These are phyloP conservation scores for Ooceraea biroi DNA, from an alignment of 1,140 invertebrate genomes.

Conservation along the genomic window DNA sequence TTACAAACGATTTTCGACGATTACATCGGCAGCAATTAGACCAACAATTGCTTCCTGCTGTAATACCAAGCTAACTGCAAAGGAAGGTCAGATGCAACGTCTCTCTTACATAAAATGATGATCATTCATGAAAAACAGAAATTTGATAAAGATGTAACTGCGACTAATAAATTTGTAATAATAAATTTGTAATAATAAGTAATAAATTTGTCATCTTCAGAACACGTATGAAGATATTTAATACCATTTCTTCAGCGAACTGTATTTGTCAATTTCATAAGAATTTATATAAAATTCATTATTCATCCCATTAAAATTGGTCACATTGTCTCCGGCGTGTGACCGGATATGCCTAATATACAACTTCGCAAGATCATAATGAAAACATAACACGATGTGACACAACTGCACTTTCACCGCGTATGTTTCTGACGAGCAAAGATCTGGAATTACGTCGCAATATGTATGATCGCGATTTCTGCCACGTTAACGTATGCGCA, in stretches of 20 bases:
- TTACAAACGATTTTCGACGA: conserved; percentile 56
- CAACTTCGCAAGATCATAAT: not conserved
- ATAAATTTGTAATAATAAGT: too few species aligned
- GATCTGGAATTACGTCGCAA: conserved; percentile 74
- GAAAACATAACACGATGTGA: conserved; percentile 22
- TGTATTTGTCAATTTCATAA: too few species aligned
- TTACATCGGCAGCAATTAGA: conserved; percentile 56
- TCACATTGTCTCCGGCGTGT: not conserved
- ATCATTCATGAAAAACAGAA: not conserved
- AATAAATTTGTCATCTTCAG: too few species aligned
- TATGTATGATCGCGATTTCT: conserved; percentile 6
- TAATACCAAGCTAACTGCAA: conserved; percentile 37
- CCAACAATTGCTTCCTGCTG: conserved; percentile 53
- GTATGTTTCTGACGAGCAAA: conserved; percentile 62
- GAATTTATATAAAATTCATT: not conserved
- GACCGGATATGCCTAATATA: not conserved
- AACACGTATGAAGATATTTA: too few species aligned
- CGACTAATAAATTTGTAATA: too few species aligned
- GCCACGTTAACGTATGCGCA: not conserved
- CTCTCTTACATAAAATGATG: conserved; percentile 39
- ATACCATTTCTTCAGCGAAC: too few species aligned
- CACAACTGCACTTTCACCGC: conserved; percentile 39
- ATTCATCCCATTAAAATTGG: conserved; percentile 13
- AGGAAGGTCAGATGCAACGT: conserved; percentile 48
- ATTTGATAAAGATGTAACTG: too few species aligned